Conservation (phyloP, 1,140 invertebrate genomes). For the Leptoteleia sp. region DNA sequence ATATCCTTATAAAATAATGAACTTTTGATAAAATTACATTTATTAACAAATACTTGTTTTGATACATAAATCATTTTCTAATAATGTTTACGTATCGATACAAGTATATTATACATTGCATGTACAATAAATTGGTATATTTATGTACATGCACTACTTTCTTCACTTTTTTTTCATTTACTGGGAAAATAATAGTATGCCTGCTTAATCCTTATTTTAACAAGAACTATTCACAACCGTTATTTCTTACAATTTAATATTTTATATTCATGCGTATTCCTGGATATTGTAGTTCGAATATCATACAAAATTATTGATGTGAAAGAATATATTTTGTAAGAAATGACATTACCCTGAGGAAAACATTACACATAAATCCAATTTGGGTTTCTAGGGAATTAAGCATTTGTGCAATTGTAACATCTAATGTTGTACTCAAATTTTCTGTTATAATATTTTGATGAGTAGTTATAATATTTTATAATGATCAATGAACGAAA, state of each 20-base stretch:
- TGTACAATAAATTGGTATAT: background rate
- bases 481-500: too few relatives aligned
- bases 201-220: constrained; percentile 36
- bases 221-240: constrained; percentile 3
- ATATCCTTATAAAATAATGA: too few relatives aligned
- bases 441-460: too few relatives aligned
- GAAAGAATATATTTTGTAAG: constrained; percentile 9
- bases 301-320: constrained; percentile 11
- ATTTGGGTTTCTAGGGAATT: too few relatives aligned
- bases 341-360: constrained; percentile 22
- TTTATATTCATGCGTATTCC: constrained; percentile 6
- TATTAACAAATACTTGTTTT: too few relatives aligned
- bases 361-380: too few relatives aligned
- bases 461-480: too few relatives aligned
- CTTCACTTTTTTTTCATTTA: background rate
- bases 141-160: background rate
- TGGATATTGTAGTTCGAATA: constrained; percentile 20
- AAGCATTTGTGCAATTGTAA: too few relatives aligned
- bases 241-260: constrained; percentile 20
- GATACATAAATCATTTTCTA: too few relatives aligned
- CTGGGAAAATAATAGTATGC: background rate
- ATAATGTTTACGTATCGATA: too few relatives aligned
- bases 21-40: too few relatives aligned
- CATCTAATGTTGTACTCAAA: background rate
- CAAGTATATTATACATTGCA: too few relatives aligned